These are phyloP conservation scores for Dipodomys ordii DNA, from an alignment of 2,113 vertebrate species.

Conservation along the genomic window DNA sequence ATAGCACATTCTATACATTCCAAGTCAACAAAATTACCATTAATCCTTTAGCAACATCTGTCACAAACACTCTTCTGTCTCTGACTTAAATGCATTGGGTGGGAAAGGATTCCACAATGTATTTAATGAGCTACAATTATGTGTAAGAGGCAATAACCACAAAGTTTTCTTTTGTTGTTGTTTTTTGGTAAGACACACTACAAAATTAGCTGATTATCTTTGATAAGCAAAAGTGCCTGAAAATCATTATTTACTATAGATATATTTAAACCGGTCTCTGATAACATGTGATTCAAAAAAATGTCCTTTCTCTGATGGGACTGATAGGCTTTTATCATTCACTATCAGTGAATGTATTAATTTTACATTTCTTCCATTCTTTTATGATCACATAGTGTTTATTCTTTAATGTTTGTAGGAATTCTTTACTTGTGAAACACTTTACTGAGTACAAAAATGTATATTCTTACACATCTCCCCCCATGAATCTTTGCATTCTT, in stretches of 20 bases:
- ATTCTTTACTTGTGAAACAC: slow-evolving; percentile 17
- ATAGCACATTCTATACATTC: slow-evolving; percentile 68
- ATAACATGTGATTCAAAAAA: background rate
- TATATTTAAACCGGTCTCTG: background rate
- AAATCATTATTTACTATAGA: slow-evolving; percentile 65
- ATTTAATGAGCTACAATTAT: slow-evolving; percentile 61
- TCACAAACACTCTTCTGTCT: slow-evolving; percentile 73
- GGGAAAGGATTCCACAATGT: slow-evolving; percentile 72
- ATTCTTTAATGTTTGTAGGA: slow-evolving; percentile 43
- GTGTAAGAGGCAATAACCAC: slow-evolving; percentile 64
- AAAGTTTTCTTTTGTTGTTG: slow-evolving; percentile 60
- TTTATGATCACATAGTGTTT: slow-evolving; percentile 41
- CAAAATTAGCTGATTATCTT: slow-evolving; percentile 67
- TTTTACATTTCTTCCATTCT: background rate
- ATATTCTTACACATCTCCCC: background rate
- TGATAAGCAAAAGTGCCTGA: slow-evolving; percentile 68
- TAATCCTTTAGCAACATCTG: slow-evolving; percentile 77
- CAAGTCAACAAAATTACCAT: slow-evolving; percentile 78
- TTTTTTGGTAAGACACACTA: slow-evolving; percentile 35
- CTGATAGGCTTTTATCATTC: background rate
- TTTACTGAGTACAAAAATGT: background rate
- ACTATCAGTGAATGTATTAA: background rate
- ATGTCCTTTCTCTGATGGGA: slow-evolving; percentile 41
- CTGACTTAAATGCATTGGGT: slow-evolving; percentile 66
- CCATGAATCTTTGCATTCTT: background rate